Base-by-base conservation (phyloP, 2,113 vertebrate genomes). In the Suncus etruscus region DNA sequence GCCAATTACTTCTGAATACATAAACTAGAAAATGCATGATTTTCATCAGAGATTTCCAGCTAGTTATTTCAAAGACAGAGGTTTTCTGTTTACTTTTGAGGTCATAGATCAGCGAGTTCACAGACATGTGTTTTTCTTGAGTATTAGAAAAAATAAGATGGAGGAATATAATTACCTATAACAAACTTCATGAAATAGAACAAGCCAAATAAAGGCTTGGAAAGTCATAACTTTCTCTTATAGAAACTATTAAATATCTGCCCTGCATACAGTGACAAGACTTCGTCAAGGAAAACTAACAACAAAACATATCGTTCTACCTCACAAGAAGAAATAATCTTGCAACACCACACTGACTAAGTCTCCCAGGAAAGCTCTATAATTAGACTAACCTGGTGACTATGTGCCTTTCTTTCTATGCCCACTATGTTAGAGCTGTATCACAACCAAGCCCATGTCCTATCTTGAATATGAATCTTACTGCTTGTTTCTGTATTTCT, bases 41-140 rank as follows among this genome's bases (percentile, higher is more conserved):
- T 91, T 73, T 88, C 5, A 32, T 68, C 48, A 63, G 5, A 61
- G 32, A 72, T 86, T 89, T 63, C 58, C 89, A 69, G 86, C 45
- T 2, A 61, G 8, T 50, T 69, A 83, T 47, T 83, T 29, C 32
- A 73, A 83, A 78, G 74, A 86, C 22, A 29, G 45, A 15, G 3
- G 29, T 20, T 82, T 72, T 66, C 70, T 78, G 65, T 72, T 93
- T 29, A 82, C 20, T 74, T 50, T 61, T 25, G 27, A 39, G 22
- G 48, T 79, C 61, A 50, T 10, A 80, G 47, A 83, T 92, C 79
- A 83, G 47, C 74, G 22, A 47, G 10, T 80, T 90, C 18, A 22
- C 61, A 80, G 10, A 80, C 12, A 61, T 2, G n/a, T 65, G 24
- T 48, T 22, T 66, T 72, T 79, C 47, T 51, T 27, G 18, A 32